Percentiles rank a stretch among this genome's conserved stretches.
Conservation (phyloP, 2,113 vertebrate species). For the Puntigrus tetrazona region DNA sequence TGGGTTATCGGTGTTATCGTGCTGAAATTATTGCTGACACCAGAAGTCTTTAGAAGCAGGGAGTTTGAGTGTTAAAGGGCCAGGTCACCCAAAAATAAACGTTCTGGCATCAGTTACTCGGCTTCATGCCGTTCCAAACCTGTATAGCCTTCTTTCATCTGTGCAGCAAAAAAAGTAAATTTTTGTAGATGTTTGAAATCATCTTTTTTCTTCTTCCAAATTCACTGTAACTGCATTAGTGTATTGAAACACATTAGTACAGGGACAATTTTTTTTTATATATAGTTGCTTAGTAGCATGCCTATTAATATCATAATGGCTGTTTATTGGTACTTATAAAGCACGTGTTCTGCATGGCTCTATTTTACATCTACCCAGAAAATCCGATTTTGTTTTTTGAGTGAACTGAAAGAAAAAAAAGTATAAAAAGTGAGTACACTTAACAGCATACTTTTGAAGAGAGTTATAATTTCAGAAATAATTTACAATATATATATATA, state of each 20-base stretch:
- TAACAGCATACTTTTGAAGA: background rate
- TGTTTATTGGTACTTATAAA: too few relatives aligned
- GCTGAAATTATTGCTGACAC: conserved; percentile 42
- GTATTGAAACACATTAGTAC: background rate
- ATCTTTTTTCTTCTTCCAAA: background rate
- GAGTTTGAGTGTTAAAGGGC: conserved; percentile 31
- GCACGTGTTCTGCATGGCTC: too few relatives aligned
- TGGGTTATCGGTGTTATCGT: conserved; percentile 49
- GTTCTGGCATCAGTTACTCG: background rate
- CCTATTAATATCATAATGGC: too few relatives aligned
- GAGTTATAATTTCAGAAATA: background rate
- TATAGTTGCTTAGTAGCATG: too few relatives aligned
- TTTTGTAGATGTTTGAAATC: too few relatives aligned
- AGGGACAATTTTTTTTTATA: too few relatives aligned
- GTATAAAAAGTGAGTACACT: background rate
- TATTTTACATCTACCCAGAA: background rate
- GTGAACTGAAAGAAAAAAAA: background rate
- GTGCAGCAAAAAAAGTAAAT: background rate
- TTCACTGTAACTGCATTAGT: background rate
- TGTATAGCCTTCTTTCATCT: background rate
- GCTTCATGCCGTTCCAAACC: background rate
- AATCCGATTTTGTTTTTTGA: background rate
- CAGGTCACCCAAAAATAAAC: conserved; percentile 1
- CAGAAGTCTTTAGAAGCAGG: conserved; percentile 49
- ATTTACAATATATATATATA: too few relatives aligned